A percentile compares a stretch with the other conserved stretches of the same genome.
Evolutionary conservation across 2,113 vertebrate genomes (phyloP).

Genomic region (Plotosus lineatus): DNA sequence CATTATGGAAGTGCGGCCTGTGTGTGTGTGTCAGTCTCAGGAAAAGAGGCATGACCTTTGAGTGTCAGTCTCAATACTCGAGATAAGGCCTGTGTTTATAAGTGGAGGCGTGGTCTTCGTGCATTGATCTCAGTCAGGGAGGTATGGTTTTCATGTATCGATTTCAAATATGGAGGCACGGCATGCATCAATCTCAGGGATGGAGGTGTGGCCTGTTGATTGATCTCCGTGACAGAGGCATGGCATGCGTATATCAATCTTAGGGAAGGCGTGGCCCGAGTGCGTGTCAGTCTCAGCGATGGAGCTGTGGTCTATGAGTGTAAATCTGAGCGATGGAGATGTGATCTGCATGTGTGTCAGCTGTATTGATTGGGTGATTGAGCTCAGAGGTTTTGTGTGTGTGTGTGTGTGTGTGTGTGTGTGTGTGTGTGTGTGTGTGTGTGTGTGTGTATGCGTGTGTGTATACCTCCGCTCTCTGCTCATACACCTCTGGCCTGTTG

Average conservation of each 20-base stretch:
- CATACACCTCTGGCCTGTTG: conserved; percentile 90
- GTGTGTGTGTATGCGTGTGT: conserved; percentile 6
- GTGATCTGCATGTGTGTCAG: background rate
- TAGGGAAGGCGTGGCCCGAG: no score
- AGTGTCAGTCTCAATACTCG: no score
- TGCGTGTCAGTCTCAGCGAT: background rate
- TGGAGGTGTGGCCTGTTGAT: background rate
- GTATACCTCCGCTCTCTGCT: conserved; percentile 92
- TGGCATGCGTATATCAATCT: background rate
- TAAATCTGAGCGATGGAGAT: background rate
- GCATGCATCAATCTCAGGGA: background rate
- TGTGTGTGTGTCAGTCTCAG: background rate
- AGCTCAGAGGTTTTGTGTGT: no score
- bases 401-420: background rate
- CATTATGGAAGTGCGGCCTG: background rate
- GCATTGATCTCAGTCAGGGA: no score
- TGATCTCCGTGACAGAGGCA: background rate
- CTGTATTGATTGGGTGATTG: no score
- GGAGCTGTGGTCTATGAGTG: background rate
- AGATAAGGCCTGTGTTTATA: no score
- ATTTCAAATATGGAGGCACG: no score
- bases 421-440: background rate
- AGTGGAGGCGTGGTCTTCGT: no score
- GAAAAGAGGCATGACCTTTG: background rate
- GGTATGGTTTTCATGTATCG: no score